Evolutionary conservation across 2,888 invertebrate species (phyloP).

Genomic region (Idaea dimidiata): DNA sequence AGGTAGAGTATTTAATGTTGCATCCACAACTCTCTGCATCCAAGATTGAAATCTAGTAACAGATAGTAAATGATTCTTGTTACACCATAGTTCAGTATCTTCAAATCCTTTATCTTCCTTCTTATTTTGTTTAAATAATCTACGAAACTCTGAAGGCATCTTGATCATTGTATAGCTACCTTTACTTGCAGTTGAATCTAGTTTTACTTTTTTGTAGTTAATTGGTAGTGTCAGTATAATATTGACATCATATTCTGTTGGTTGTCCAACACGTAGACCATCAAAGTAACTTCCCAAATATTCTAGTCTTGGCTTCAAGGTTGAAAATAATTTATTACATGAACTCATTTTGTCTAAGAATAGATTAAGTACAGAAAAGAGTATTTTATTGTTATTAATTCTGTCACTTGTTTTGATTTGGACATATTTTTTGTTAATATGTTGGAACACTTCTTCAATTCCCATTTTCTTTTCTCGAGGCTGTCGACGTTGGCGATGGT

Average conservation of each 20-base stretch:
- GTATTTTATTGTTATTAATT: constrained; percentile 45
- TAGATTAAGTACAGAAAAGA: constrained; percentile 44
- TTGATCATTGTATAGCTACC: constrained; percentile 45
- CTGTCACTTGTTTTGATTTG: constrained; percentile 46
- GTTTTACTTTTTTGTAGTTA: constrained; percentile 46
- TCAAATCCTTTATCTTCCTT: constrained; percentile 47
- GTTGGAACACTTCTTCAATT: constrained; percentile 45
- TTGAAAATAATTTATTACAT: constrained; percentile 44
- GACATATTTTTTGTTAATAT: constrained; percentile 44
- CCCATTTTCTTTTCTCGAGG: constrained; percentile 25
- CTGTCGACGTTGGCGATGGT: constrained; percentile 2
- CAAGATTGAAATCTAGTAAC: constrained; percentile 47
- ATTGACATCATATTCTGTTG: constrained; percentile 60
- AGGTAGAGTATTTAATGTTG: constrained; percentile 43
- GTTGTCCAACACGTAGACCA: constrained; percentile 53
- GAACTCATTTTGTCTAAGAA: constrained; percentile 45
- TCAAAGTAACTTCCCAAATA: constrained; percentile 62
- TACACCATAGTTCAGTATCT: constrained; percentile 53
- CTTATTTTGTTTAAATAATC: constrained; percentile 42
- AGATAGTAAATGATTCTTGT: constrained; percentile 40
- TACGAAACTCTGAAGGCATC: constrained; percentile 59
- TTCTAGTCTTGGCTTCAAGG: constrained; percentile 53
- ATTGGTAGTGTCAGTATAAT: constrained; percentile 49
- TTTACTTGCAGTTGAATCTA: constrained; percentile 36
- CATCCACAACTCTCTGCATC: constrained; percentile 58